A percentile compares a stretch with the other conserved stretches of the same genome.
These are phyloP conservation scores for Phodopus roborovskii DNA, from an alignment of 2,113 vertebrate species.

Conservation along the genomic window DNA sequence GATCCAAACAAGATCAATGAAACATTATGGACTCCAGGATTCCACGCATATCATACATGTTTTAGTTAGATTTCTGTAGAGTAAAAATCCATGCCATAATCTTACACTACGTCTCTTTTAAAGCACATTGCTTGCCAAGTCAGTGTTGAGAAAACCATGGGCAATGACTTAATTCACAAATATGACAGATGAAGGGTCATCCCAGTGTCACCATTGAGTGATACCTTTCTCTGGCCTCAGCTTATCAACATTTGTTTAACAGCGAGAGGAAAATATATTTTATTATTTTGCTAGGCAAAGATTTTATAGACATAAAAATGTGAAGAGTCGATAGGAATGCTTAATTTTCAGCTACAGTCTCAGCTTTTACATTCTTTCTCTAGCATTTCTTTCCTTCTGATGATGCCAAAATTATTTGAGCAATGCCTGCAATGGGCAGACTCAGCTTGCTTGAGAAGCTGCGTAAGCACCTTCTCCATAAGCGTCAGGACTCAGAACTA, in stretches of 20 bases:
- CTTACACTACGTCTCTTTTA: neutral
- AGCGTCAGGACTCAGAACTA: neutral
- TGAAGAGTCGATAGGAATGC: neutral
- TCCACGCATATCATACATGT: neutral
- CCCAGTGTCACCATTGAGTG: neutral
- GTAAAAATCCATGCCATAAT: neutral
- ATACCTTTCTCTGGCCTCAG: neutral
- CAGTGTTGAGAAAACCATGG: neutral
- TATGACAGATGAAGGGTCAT: neutral
- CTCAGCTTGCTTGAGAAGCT: neutral
- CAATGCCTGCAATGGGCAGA: neutral
- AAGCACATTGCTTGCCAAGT: neutral
- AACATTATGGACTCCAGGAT: neutral
- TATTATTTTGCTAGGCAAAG: slow-evolving; percentile 37
- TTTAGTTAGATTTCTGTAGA: neutral
- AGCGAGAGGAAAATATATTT: neutral
- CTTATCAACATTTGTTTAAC: neutral
- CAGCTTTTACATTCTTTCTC: neutral
- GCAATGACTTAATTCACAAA: neutral
- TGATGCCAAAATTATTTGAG: neutral
- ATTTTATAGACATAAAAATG: neutral
- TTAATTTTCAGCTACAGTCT: neutral
- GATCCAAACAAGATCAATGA: neutral
- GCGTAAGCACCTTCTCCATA: too few relatives aligned
- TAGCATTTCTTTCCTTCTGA: neutral